phyloP scores from a whole-genome alignment of 2,888 invertebrate genomes.

The Ephialtes manifestator region DNA sequence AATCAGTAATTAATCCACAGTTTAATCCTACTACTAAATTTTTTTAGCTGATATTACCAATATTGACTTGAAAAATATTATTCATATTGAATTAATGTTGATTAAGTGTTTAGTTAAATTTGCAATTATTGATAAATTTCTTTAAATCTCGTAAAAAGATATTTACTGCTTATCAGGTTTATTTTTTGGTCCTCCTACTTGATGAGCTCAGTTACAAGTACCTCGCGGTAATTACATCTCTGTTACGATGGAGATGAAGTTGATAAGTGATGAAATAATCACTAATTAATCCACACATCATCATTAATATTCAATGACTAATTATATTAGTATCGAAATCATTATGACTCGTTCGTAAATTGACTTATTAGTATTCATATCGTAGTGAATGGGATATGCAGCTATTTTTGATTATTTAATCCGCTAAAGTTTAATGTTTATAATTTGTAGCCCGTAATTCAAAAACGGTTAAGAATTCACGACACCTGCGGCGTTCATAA shows the following conservation, averaged over 20 bases:
- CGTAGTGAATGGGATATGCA: neutral
- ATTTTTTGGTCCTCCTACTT: no score
- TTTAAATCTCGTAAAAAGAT: no score
- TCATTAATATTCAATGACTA: neutral
- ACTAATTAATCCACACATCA: neutral
- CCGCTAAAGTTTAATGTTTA: neutral
- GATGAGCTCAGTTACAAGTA: constrained; percentile 92
- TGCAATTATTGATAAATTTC: no score
- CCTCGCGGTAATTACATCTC: constrained; percentile 89
- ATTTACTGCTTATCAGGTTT: no score
- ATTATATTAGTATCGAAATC: neutral
- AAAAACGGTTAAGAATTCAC: constrained; percentile 88
- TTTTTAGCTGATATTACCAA: no score
- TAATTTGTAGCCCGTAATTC: constrained; percentile 88
- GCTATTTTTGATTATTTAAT: neutral
- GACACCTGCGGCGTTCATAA: constrained; percentile 99
- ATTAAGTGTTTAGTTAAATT: no score
- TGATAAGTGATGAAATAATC: neutral
- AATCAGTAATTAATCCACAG: neutral
- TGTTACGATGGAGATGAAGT: neutral
- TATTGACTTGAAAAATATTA: no score
- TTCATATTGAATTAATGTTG: no score
- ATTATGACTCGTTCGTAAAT: neutral
- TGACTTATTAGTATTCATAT: neutral
- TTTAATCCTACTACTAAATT: no score